Evolutionary conservation across 2,888 invertebrate species (phyloP).

Genomic region (Andrena trimmerana): DNA sequence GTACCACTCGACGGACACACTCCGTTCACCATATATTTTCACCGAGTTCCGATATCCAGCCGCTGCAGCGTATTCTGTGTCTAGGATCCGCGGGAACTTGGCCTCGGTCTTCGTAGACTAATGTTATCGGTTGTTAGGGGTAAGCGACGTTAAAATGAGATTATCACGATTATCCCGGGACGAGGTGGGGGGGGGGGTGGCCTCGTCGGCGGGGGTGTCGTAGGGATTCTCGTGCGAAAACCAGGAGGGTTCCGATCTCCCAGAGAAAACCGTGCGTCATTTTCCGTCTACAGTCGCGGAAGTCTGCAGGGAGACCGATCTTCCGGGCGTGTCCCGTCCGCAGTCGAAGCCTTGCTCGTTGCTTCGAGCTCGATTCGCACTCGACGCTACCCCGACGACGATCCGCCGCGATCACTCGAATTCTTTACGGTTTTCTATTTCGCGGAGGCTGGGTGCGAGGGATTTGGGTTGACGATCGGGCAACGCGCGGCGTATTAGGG

Average conservation of each 20-base stretch:
- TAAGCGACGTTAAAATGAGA: conserved; percentile 37
- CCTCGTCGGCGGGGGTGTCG: neutral
- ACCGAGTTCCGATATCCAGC: conserved; percentile 24
- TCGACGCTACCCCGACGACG: conserved; percentile 6
- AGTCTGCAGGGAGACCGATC: conserved; percentile 28
- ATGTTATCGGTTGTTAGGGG: conserved; percentile 59
- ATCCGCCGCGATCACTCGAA: neutral
- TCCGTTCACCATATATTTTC: conserved; percentile 33
- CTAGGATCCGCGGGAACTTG: conserved; percentile 24
- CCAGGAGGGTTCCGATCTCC: neutral
- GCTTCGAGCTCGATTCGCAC: conserved; percentile 22
- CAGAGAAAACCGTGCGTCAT: neutral
- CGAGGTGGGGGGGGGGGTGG: neutral
- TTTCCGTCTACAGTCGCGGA: conserved; percentile 25
- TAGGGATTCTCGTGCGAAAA: conserved; percentile 7
- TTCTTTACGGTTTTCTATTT: conserved; percentile 27
- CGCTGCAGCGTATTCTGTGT: conserved; percentile 3
- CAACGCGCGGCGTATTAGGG: neutral
- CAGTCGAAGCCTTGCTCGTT: conserved; percentile 40
- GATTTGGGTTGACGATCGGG: neutral
- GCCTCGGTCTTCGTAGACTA: conserved; percentile 50
- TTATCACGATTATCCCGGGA: conserved; percentile 21
- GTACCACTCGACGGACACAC: neutral
- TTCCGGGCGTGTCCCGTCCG: conserved; percentile 56
- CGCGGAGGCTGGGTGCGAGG: neutral